These are phyloP conservation scores for Leptinotarsa undecemlineata DNA, from an alignment of 1,140 invertebrate genomes.

Conservation along the genomic window DNA sequence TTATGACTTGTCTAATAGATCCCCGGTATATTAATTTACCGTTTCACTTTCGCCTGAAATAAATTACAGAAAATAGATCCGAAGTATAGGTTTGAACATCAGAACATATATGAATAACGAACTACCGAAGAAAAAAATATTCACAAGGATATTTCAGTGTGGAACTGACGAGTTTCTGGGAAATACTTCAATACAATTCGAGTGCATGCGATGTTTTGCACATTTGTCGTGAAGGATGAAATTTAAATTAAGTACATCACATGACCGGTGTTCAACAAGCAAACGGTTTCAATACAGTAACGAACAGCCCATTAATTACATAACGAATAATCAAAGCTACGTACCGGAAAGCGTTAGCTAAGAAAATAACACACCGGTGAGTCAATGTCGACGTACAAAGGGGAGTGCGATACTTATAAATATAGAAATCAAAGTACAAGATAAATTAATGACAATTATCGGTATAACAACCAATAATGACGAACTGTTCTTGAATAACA, in stretches of 20 bases:
- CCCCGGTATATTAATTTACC: no score
- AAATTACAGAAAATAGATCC: no score
- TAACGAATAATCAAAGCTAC: constrained; percentile 3
- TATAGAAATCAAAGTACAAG: no score
- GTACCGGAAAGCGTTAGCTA: neutral
- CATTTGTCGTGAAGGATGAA: neutral
- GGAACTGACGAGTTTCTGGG: neutral
- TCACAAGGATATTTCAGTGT: no score
- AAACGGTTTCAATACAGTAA: constrained; percentile 1
- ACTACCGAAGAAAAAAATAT: no score
- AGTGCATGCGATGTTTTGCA: neutral
- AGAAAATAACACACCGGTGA: neutral
- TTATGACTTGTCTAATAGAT: no score
- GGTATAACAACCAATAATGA: no score
- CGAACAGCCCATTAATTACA: neutral
- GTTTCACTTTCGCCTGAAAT: no score
- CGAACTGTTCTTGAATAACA: no score
- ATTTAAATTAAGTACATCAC: neutral
- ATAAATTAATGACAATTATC: no score
- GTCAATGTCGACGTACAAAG: neutral
- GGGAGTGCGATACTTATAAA: neutral
- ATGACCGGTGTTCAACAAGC: neutral
- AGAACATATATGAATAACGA: no score
- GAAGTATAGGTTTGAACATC: no score
- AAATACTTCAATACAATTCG: neutral